Evolutionary conservation across 2,113 vertebrate genomes (phyloP).

Genomic region (Percina caprodes): DNA sequence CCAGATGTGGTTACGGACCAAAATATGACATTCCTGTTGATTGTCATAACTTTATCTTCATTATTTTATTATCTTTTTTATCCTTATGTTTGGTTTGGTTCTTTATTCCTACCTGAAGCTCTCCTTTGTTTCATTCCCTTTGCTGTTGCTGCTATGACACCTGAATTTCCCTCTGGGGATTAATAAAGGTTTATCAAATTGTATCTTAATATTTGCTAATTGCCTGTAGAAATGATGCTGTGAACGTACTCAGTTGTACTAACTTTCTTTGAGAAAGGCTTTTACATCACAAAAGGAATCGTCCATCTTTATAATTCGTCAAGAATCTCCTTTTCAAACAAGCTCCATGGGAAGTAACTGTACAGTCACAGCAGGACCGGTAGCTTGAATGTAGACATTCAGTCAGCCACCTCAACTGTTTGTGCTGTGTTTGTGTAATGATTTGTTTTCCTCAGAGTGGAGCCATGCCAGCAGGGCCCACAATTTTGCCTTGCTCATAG

Average conservation of each 20-base stretch:
- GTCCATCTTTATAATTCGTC: neutral
- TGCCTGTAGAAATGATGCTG: neutral
- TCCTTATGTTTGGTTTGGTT: no score
- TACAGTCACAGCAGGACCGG: neutral
- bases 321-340: neutral
- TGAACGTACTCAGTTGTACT: neutral
- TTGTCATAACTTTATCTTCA: no score
- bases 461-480: slow-evolving; percentile 40
- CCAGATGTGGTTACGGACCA: neutral
- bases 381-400: neutral
- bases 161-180: no score
- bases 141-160: no score
- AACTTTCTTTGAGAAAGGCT: neutral
- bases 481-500: slow-evolving; percentile 42
- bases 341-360: neutral
- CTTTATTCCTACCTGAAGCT: no score
- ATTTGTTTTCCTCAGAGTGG: slow-evolving; percentile 54
- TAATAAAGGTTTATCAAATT: no score
- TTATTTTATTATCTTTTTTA: no score
- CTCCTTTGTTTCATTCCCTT: no score
- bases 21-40: slow-evolving; percentile 9
- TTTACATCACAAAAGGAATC: neutral
- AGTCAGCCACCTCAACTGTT: neutral
- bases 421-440: slow-evolving; percentile 12
- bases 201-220: neutral